phyloP scores from a whole-genome alignment of 2,797 vertebrate genomes.

The Mustela erminea region DNA sequence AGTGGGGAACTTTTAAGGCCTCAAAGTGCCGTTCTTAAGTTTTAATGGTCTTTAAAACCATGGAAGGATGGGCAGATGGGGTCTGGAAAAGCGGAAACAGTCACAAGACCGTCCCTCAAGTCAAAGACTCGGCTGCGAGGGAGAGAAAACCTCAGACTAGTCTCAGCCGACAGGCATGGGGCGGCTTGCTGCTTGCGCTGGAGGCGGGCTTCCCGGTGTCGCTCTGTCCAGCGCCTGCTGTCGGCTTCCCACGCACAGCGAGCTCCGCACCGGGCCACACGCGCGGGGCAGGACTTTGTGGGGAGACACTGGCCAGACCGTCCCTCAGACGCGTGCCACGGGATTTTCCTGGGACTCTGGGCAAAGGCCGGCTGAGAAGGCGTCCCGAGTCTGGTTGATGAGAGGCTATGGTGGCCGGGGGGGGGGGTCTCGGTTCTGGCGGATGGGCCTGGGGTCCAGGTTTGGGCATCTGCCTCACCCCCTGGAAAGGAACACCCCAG shows the following conservation, averaged over 20 bases:
- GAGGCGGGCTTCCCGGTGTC: neutral
- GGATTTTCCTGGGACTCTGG: no score
- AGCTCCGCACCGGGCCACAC: neutral
- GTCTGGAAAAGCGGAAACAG: neutral
- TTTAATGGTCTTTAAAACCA: no score
- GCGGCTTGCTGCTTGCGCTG: neutral
- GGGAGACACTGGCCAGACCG: fast-evolving
- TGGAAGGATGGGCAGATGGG: no score
- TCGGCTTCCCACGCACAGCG: neutral
- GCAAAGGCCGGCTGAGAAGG: neutral
- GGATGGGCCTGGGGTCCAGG: neutral
- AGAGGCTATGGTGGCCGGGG: neutral
- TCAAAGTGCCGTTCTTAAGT: neutral
- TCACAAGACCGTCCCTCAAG: neutral
- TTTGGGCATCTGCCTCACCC: neutral
- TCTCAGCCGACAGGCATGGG: neutral
- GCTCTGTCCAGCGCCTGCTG: neutral
- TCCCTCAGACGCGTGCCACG: fast-evolving
- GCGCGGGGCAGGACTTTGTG: no score
- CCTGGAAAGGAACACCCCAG: neutral
- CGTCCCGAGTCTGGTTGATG: neutral
- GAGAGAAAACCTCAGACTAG: neutral
- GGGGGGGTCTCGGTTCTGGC: neutral
- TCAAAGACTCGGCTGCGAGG: neutral
- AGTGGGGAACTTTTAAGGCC: no score